Evolutionary conservation across 2,888 invertebrate species (phyloP).

Genomic region (Gordius sp.): DNA sequence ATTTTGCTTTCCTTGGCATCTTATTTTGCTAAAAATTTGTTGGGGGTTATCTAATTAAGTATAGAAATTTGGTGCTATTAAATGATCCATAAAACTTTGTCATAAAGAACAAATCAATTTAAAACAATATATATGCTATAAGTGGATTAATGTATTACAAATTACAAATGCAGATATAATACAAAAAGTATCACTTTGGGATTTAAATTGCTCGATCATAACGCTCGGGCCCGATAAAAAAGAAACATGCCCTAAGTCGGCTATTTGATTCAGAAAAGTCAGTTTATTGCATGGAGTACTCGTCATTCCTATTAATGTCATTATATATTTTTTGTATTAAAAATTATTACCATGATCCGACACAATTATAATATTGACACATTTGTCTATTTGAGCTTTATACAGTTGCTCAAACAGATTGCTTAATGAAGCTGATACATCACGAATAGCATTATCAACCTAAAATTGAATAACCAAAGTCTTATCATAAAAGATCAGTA

Average conservation of each 20-base stretch:
- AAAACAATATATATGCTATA: no score
- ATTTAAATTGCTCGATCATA: slow-evolving; percentile 8
- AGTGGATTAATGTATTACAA: no score
- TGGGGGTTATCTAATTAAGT: neutral
- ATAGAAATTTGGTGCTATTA: no score
- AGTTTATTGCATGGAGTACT: neutral
- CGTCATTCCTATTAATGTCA: neutral
- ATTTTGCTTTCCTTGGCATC: neutral
- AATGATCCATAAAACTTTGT: no score
- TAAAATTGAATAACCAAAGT: no score
- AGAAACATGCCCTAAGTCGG: slow-evolving; percentile 5
- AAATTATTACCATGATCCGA: slow-evolving; percentile 15
- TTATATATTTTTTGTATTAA: neutral
- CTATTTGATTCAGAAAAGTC: neutral
- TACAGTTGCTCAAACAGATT: neutral
- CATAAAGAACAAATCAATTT: no score
- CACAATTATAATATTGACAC: slow-evolving; percentile 10
- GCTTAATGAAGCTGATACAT: neutral
- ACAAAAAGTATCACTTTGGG: no score
- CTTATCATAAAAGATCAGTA: no score
- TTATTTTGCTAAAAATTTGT: neutral
- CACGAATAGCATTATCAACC: neutral
- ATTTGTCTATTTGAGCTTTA: neutral
- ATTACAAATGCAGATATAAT: no score
- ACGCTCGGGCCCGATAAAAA: slow-evolving; percentile 2